A percentile compares a stretch with the other conserved stretches of the same genome.
Conservation (phyloP, 2,113 vertebrate species). For the Falco punctatus region DNA sequence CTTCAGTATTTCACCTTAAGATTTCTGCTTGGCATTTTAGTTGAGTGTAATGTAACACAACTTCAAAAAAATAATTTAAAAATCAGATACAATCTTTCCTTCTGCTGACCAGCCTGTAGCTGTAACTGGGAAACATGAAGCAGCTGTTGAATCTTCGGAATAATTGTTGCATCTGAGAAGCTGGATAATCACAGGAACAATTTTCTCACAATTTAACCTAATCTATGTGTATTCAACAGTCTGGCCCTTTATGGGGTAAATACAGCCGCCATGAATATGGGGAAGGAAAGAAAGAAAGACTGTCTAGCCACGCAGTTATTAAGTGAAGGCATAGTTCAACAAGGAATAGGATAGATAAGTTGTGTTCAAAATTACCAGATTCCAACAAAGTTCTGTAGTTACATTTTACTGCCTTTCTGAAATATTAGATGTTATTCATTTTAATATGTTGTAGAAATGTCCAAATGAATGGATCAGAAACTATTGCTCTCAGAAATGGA, state of each 20-base stretch:
- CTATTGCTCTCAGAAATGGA: background rate
- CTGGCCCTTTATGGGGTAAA: background rate
- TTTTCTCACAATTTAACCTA: constrained; percentile 7
- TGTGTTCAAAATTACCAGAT: background rate
- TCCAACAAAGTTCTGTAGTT: background rate
- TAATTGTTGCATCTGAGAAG: constrained; percentile 8
- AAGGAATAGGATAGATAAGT: background rate
- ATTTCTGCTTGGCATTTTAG: background rate
- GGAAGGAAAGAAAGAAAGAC: background rate
- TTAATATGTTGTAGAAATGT: background rate
- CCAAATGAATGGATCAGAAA: background rate
- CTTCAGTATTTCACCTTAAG: background rate
- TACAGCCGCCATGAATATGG: background rate
- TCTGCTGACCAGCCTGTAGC: background rate
- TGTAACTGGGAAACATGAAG: background rate
- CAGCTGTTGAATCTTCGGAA: background rate
- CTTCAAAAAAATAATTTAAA: background rate
- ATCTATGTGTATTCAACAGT: constrained; percentile 25
- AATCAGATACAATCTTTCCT: background rate
- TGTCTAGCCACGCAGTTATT: background rate
- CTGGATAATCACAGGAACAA: background rate
- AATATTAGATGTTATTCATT: background rate
- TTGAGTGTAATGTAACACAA: background rate
- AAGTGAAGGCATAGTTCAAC: background rate
- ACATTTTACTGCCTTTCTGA: constrained; percentile 14